Base-by-base conservation (phyloP, 2,888 invertebrate species). In the Hypena proboscidalis region DNA sequence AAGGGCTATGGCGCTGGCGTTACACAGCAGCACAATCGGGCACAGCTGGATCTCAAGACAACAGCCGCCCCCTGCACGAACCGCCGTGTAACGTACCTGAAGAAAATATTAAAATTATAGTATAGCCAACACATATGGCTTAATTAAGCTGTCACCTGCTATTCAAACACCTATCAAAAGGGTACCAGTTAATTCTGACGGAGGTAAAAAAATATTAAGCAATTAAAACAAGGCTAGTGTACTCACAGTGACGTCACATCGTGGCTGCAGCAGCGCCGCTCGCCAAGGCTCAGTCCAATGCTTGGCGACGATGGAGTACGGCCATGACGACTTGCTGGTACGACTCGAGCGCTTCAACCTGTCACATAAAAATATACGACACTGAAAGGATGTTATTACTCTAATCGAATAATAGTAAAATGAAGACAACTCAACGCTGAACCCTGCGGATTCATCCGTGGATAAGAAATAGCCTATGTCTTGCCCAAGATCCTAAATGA, bases 51-150 rank as follows among this genome's bases (percentile, higher is more conserved):
- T 44, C 55, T 80, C 73, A 5, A 90, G 67, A 4, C 80, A 67
- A 53, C 88, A 89, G 0, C 89, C 90, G 20, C 86, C 87, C 9
- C 88, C 86, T 0, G 77, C 83, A 9, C 74, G 71, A 1, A 89
- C 71, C 0, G 83, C 73, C 2, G 50, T 44, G 65, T 89, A 90
- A 0, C 80, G 73, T 2, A 88, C 74, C 89, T 89, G 42, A 0
- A 5, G 3, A 14, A n/a, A 2, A 27, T 2, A 14, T 1, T 4
- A 8, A 9, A 7, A 22, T 14, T 0, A 13, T 7, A 9, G 4
- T 3, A 22, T 5, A 10, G 1, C 4, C 7, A 3, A 22, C 2
- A 22, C n/a, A 5, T 22, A 17, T 17, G 5, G 17, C 17, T 17
- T n/a, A n/a, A n/a, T n/a, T n/a, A n/a, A n/a, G n/a, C n/a, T n/a